Evolutionary conservation across 2,797 vertebrate genomes (phyloP), one percentile per base, ranked within the genome.

Genomic region (Protosalanx chinensis): DNA sequence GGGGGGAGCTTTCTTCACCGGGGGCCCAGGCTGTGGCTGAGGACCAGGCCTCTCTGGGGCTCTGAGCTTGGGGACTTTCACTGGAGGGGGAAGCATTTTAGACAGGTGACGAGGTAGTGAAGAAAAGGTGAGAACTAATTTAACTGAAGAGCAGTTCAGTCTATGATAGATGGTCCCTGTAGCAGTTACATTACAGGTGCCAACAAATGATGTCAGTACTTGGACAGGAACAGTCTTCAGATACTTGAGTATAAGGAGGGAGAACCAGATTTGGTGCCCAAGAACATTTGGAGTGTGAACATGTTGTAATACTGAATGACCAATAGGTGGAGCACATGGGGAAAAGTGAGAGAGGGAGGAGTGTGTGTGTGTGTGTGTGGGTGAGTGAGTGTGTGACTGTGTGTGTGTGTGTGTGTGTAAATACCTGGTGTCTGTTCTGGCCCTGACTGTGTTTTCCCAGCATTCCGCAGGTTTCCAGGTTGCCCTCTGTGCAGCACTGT

Each of bases 1-100:
- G 12, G 51, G 63, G 41, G 79, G 64, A 0, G 77, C 80, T 77
- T 82, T 92, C 68, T 72, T 86, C 41, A 76, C 6, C 6, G 76
- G 73, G n/a, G 76, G 27, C 2, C 80, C 70, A n/a, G 81, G 57
- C 81, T 84, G 90, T 69, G 76, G 68, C 79, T 76, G 79, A 27
- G 74, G 74, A 68, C 57, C 71, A 71, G 33, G 49, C 49, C 80
- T 79, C 53, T 75, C 80, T 30, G 83, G 82, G 67, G 82, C 79
- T 90, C 84, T 87, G 67, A 58, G 59, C 79, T 81, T 90, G 65
- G 82, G 84, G 30, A 80, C 72, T 69, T 83, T 90, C 76, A 81
- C 80, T 85, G 73, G 62, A 73, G 67, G 3, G 18, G 18, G 15
- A 56, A n/a, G 3, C 15, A 67, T 72, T 35, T 2, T 29, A 63